Evolutionary conservation across 2,888 invertebrate species (phyloP).

Genomic region (Drosophila flavopinicola): DNA sequence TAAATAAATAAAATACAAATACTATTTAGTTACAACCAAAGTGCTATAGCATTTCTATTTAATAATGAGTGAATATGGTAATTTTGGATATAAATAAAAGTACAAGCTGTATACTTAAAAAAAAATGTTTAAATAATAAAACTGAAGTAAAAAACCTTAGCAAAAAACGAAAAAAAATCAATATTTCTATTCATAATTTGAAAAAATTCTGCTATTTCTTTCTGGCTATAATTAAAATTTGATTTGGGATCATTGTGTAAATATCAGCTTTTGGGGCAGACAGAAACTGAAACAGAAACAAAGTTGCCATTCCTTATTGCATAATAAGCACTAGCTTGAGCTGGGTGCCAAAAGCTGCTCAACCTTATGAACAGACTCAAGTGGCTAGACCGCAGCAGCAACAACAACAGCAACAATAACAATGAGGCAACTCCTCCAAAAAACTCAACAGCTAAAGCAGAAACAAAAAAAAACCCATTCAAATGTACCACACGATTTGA

Average conservation of each 20-base stretch:
- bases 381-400: conserved; percentile 42
- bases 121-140: no score
- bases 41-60: no score
- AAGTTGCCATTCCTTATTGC: conserved; percentile 58
- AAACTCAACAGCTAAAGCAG: conserved; percentile 51
- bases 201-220: no score
- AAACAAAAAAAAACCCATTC: conserved; percentile 45
- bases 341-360: conserved; percentile 58
- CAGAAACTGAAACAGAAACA: no score
- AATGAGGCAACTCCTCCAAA: conserved; percentile 55
- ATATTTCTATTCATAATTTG: not conserved
- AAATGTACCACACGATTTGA: conserved; percentile 56
- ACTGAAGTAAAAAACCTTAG: no score
- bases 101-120: no score
- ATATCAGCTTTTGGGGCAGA: not conserved
- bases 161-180: no score
- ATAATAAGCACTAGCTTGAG: conserved; percentile 51
- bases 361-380: conserved; percentile 44
- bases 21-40: no score
- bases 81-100: no score
- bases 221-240: conserved; percentile 2
- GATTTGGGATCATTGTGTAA: conserved; percentile 8
- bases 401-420: conserved; percentile 25
- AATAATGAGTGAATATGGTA: no score
- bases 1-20: no score